A percentile compares a stretch with the other conserved stretches of the same genome.
phyloP scores from a whole-genome alignment of 1,140 invertebrate species.

The Drosophila sechellia region DNA sequence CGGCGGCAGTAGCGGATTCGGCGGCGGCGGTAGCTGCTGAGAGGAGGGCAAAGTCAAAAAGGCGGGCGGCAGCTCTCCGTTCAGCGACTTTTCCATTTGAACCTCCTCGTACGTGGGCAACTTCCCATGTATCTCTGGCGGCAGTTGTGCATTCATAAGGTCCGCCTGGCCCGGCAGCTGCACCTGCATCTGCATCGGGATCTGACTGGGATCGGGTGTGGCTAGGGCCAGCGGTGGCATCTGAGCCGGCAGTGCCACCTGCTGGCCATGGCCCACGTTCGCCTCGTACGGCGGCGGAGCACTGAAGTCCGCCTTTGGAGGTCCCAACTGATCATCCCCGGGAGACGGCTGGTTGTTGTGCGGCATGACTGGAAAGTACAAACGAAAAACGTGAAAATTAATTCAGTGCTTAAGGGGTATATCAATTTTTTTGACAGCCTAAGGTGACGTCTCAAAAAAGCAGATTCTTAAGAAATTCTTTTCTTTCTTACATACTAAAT shows the following conservation, averaged over 20 bases:
- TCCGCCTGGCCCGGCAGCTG: constrained; percentile 47
- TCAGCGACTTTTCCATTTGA: constrained; percentile 92
- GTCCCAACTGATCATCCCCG: constrained; percentile 88
- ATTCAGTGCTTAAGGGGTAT: neutral
- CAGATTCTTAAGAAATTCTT: too few species aligned
- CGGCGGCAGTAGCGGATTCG: constrained; percentile 67
- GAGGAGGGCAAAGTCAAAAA: constrained; percentile 68
- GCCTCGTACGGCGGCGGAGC: constrained; percentile 92
- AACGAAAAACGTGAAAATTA: neutral
- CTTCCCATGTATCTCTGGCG: constrained; percentile 87
- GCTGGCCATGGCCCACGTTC: constrained; percentile 49
- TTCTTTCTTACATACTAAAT: too few species aligned
- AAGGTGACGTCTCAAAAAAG: neutral
- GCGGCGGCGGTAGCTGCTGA: constrained; percentile 69
- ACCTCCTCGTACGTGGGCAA: constrained; percentile 96
- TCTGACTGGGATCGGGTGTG: constrained; percentile 27
- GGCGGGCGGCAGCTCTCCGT: constrained; percentile 87
- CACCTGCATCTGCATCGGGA: constrained; percentile 20
- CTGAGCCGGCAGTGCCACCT: constrained; percentile 51
- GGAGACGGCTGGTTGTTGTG: constrained; percentile 67
- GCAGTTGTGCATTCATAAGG: constrained; percentile 35
- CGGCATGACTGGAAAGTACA: constrained; percentile 60
- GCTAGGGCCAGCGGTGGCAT: constrained; percentile 52
- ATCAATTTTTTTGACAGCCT: neutral
- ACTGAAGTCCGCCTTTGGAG: constrained; percentile 92